Evolutionary conservation across 2,113 vertebrate genomes (phyloP).

Genomic region (Mormyrus lacerda): DNA sequence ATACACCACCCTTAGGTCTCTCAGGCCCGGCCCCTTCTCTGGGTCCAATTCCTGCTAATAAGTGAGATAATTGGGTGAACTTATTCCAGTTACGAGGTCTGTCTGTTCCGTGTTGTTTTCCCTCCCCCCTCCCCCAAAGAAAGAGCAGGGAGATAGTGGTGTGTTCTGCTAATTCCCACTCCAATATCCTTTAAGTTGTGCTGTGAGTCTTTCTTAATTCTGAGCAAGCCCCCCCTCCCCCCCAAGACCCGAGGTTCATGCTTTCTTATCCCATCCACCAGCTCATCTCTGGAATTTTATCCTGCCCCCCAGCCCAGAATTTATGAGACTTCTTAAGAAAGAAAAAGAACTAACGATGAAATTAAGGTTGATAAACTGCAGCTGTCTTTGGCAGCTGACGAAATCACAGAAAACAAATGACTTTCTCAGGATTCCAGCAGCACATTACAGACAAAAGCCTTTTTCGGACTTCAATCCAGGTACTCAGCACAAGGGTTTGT

Average conservation of each 20-base stretch:
- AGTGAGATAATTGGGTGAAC: slow-evolving; percentile 17
- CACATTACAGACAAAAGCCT: slow-evolving; percentile 19
- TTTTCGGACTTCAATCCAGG: slow-evolving; percentile 27
- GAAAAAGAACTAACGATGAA: background rate
- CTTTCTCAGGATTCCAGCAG: slow-evolving; percentile 7
- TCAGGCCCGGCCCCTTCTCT: background rate
- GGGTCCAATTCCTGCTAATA: slow-evolving; percentile 9
- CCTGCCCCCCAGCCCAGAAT: background rate
- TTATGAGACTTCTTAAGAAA: background rate
- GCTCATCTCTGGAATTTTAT: background rate
- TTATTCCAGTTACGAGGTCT: slow-evolving; percentile 8
- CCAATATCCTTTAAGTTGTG: background rate
- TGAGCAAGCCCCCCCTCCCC: background rate
- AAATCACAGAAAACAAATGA: background rate
- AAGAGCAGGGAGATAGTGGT: background rate
- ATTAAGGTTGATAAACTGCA: background rate
- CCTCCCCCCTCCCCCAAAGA: background rate
- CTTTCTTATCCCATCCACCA: background rate
- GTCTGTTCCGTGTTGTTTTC: background rate
- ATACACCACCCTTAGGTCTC: background rate
- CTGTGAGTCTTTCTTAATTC: background rate
- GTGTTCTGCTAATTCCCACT: background rate
- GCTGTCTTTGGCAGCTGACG: background rate
- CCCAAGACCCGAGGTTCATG: background rate
- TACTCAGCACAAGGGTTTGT: slow-evolving; percentile 34